phyloP scores from a whole-genome alignment of 2,888 invertebrate species.

The Drosophila diplacantha region DNA sequence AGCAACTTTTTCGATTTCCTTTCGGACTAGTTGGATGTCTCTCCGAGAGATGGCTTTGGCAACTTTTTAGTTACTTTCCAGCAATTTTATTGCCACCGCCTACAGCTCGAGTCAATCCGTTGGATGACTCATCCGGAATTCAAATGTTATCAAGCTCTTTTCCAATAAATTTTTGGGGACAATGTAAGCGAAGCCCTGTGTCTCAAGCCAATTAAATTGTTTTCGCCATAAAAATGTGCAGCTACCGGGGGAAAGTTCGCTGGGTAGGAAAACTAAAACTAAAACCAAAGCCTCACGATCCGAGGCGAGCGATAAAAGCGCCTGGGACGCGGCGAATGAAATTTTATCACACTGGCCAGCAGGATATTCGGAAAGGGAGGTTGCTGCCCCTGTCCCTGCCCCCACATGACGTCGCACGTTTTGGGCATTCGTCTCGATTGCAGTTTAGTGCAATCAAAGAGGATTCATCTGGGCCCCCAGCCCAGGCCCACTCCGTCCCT shows the following conservation, averaged over 20 bases:
- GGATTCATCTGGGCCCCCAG: constrained; percentile 65
- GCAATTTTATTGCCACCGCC: constrained; percentile 41
- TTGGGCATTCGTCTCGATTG: constrained; percentile 71
- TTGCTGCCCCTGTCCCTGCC: neutral
- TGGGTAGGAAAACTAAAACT: constrained; percentile 8
- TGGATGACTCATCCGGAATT: constrained; percentile 63
- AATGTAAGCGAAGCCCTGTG: constrained; percentile 48
- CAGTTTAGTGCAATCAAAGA: constrained; percentile 73
- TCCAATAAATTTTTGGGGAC: constrained; percentile 51
- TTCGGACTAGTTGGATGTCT: constrained; percentile 11
- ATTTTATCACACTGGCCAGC: constrained; percentile 59
- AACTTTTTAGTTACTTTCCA: constrained; percentile 30
- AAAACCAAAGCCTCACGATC: constrained; percentile 52
- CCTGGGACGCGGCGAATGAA: constrained; percentile 42
- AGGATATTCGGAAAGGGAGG: constrained; percentile 7
- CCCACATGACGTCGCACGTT: constrained; percentile 63
- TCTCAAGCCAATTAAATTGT: constrained; percentile 66
- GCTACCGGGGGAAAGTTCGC: constrained; percentile 23
- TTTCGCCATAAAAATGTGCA: constrained; percentile 65
- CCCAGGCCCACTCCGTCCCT: constrained; percentile 37
- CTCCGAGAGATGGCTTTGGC: constrained; percentile 17
- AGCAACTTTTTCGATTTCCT: constrained; percentile 33
- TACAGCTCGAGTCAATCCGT: constrained; percentile 54
- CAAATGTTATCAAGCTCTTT: constrained; percentile 52
- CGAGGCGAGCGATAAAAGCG: constrained; percentile 53